Conservation (phyloP, 2,888 invertebrate genomes). For the Petrolisthes manimaculis region DNA sequence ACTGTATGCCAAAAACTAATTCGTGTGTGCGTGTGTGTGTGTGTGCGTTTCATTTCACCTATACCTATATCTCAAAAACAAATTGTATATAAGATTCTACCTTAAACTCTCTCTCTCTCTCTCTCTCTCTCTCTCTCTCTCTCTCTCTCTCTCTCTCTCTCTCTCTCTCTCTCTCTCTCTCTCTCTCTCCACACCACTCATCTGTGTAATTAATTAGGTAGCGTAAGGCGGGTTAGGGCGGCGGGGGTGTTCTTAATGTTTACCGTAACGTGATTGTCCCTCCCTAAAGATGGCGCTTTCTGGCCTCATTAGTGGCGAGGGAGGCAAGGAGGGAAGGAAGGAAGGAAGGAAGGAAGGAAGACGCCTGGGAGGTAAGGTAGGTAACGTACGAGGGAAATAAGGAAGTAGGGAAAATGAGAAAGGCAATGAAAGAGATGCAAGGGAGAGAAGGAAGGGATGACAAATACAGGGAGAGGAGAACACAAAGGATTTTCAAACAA, state of each 20-base stretch:
- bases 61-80: neutral
- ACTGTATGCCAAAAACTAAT: no score
- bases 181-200: neutral
- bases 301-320: neutral
- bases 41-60: neutral
- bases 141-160: neutral
- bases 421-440: neutral
- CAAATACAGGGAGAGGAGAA: neutral
- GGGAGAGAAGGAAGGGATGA: neutral
- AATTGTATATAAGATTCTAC: neutral
- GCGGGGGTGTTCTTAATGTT: neutral
- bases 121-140: neutral
- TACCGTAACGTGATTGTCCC: neutral
- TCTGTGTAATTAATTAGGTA: neutral
- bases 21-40: no score
- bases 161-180: conserved; percentile 1
- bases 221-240: neutral
- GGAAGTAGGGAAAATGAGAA: neutral
- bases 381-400: neutral
- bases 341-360: neutral
- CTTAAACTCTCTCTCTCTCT: neutral
- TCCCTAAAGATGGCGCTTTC: neutral
- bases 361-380: neutral
- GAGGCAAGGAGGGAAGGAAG: neutral
- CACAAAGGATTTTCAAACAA: neutral